These are phyloP conservation scores for Lottia gigantea DNA, from an alignment of 2,888 invertebrate species.

Conservation along the genomic window DNA sequence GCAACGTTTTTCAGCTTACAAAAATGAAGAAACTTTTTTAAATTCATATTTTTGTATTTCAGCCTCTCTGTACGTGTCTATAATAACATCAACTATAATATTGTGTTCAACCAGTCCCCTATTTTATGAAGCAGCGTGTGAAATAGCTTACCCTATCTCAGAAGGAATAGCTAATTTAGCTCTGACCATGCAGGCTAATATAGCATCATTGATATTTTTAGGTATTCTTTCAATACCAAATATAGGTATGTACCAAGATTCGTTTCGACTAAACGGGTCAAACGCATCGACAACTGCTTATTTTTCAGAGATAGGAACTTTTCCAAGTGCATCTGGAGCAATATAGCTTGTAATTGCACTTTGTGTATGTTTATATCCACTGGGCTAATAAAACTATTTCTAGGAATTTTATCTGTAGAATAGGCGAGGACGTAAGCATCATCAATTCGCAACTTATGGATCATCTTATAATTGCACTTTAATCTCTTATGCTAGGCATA, in stretches of 20 bases:
- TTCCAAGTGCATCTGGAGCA: too few relatives aligned
- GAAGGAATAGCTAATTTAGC: slow-evolving; percentile 47
- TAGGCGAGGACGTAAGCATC: too few relatives aligned
- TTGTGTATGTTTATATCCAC: too few relatives aligned
- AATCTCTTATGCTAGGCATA: too few relatives aligned
- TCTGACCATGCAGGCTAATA: slow-evolving; percentile 38
- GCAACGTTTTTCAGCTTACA: background rate
- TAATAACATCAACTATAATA: slow-evolving; percentile 33
- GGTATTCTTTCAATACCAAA: slow-evolving; percentile 33
- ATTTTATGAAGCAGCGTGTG: slow-evolving; percentile 50
- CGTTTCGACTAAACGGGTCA: too few relatives aligned
- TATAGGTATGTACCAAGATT: slow-evolving; percentile 28
- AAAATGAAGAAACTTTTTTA: too few relatives aligned
- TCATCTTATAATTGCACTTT: too few relatives aligned
- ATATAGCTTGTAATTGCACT: background rate
- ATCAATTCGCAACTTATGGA: too few relatives aligned
- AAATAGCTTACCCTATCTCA: slow-evolving; percentile 47
- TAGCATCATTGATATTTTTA: slow-evolving; percentile 38
- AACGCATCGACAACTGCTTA: too few relatives aligned
- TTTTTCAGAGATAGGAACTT: too few relatives aligned
- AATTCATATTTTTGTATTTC: slow-evolving; percentile 24
- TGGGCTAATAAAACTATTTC: too few relatives aligned
- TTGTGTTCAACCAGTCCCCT: slow-evolving; percentile 43
- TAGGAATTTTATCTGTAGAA: too few relatives aligned
- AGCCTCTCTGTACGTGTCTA: slow-evolving; percentile 39